These are phyloP conservation scores for Polyploca ridens DNA, from an alignment of 2,888 invertebrate species.

Conservation along the genomic window DNA sequence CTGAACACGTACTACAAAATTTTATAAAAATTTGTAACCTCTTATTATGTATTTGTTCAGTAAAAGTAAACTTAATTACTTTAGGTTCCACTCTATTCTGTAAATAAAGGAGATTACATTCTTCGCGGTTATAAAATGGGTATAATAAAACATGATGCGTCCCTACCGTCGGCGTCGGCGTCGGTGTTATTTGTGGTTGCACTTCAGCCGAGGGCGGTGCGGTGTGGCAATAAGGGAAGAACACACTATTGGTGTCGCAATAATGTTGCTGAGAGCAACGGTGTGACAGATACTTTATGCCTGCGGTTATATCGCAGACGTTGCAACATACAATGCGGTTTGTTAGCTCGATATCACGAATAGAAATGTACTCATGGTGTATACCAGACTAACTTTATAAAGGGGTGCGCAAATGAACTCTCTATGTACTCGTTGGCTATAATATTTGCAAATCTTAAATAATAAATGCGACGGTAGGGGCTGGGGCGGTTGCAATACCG, in stretches of 20 bases:
- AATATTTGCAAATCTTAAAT: constrained; percentile 74
- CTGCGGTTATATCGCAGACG: constrained; percentile 50
- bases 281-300: constrained; percentile 57
- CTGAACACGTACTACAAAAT: too few species aligned
- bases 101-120: constrained; percentile 76
- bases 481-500: constrained; percentile 35
- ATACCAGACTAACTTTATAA: constrained; percentile 43
- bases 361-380: constrained; percentile 38
- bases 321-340: constrained; percentile 33
- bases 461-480: constrained; percentile 67
- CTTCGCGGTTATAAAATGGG: constrained; percentile 73
- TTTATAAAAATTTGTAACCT: constrained; percentile 8
- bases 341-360: constrained; percentile 42
- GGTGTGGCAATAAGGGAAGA: constrained; percentile 58
- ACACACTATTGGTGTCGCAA: constrained; percentile 51
- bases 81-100: constrained; percentile 61
- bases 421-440: constrained; percentile 39
- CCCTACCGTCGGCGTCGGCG: constrained; percentile 45
- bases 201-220: constrained; percentile 57
- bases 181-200: constrained; percentile 70
- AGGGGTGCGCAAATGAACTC: constrained; percentile 56
- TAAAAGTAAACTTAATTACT: constrained; percentile 52
- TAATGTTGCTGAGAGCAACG: constrained; percentile 52
- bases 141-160: constrained; percentile 78
- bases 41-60: constrained; percentile 19